phyloP scores from a whole-genome alignment of 2,797 vertebrate species.

The Chlorospingus semifuscus region DNA sequence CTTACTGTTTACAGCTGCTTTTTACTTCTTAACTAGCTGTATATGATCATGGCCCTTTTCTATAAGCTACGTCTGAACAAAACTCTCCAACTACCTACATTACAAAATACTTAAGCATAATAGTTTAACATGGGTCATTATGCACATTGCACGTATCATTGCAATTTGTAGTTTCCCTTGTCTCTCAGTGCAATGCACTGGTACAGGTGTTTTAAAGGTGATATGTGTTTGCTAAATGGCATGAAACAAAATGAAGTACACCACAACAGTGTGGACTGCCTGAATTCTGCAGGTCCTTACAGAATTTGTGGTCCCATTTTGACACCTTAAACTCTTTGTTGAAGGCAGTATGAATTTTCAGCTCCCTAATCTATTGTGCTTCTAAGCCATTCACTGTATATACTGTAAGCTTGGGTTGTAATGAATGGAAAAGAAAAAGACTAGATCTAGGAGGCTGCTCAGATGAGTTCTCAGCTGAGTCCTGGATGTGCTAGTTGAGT shows the following conservation, averaged over 20 bases:
- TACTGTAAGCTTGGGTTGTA: neutral
- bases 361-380: neutral
- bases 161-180: neutral
- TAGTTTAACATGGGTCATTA: neutral
- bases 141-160: neutral
- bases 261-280: neutral
- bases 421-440: neutral
- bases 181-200: neutral
- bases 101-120: neutral
- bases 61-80: too few species aligned
- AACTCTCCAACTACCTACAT: too few species aligned
- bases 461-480: neutral
- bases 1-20: too few species aligned
- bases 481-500: neutral
- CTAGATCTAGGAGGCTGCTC: neutral
- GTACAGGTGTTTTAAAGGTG: neutral
- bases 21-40: too few species aligned
- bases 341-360: neutral
- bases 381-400: neutral
- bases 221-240: neutral
- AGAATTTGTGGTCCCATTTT: neutral
- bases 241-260: neutral
- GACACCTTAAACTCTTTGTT: neutral
- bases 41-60: too few species aligned
- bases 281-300: neutral